phyloP scores from a whole-genome alignment of 30 jellyfish, hydroid and myxozoan species.

The Chironex yamaguchii region DNA sequence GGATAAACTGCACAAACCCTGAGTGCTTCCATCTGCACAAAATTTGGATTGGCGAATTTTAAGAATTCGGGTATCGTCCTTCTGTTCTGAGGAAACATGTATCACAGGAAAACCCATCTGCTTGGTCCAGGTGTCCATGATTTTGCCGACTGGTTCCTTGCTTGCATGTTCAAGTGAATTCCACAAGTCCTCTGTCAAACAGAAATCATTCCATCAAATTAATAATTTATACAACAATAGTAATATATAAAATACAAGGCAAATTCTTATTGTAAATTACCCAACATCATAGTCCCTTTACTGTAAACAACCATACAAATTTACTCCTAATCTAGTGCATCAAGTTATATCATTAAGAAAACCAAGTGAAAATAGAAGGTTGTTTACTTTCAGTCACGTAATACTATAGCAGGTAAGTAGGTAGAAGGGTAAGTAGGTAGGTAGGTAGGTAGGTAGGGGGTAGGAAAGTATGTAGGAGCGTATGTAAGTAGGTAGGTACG shows the following conservation, averaged over 20 bases:
- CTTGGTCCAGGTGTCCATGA: conserved; percentile 98
- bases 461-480: no score
- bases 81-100: conserved; percentile 82
- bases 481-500: no score
- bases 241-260: not conserved
- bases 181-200: conserved; percentile 89
- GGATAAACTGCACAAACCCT: no score
- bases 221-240: no score
- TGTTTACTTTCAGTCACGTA: no score
- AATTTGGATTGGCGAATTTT: conserved; percentile 81
- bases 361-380: no score
- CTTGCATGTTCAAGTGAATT: conserved; percentile 90
- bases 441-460: no score
- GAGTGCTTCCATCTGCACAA: conserved; percentile 77
- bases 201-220: not conserved
- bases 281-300: not conserved
- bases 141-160: conserved; percentile 91
- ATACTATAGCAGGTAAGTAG: no score
- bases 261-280: not conserved
- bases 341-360: no score
- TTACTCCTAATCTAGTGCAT: not conserved
- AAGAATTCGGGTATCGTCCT: conserved; percentile 75
- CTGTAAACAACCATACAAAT: not conserved
- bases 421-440: no score
- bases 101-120: conserved; percentile 99